phyloP scores from a whole-genome alignment of 37 sponge, comb jelly and placozoan species.

The Axinella damicornis region DNA sequence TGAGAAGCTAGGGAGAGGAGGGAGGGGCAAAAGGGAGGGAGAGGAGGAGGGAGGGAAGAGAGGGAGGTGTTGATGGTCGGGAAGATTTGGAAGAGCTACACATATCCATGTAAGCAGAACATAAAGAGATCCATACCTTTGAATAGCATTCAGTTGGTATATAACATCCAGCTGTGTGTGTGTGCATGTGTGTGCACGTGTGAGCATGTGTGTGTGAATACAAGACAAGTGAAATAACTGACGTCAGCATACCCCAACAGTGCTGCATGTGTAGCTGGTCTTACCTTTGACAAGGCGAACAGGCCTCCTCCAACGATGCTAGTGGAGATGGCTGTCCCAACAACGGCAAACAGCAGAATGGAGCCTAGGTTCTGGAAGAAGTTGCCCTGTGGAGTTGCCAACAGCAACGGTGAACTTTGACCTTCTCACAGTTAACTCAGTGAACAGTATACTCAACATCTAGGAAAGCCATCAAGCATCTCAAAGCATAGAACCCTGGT shows the following conservation, averaged over 20 bases:
- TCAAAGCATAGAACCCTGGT: too few species aligned
- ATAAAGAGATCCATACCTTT: slow-evolving; percentile 22
- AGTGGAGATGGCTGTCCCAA: slow-evolving; percentile 94
- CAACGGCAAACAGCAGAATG: slow-evolving; percentile 92
- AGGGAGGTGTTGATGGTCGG: too few species aligned
- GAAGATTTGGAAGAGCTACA: background rate
- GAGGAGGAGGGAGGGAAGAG: background rate
- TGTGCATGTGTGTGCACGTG: too few species aligned
- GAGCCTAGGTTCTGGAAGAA: slow-evolving; percentile 97
- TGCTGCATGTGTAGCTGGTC: too few species aligned
- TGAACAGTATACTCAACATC: too few species aligned
- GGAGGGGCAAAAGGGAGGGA: background rate
- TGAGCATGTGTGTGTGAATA: too few species aligned
- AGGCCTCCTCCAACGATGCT: slow-evolving; percentile 90
- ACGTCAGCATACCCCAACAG: too few species aligned
- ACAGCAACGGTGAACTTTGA: too few species aligned
- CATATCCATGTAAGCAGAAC: background rate
- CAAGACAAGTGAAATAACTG: too few species aligned
- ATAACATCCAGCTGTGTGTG: slow-evolving; percentile 42
- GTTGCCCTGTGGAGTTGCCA: slow-evolving; percentile 76
- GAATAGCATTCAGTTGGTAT: slow-evolving; percentile 21
- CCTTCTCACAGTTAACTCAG: too few species aligned
- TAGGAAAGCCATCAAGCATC: too few species aligned
- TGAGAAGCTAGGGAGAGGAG: slow-evolving; percentile 76
- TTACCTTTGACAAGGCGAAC: slow-evolving; percentile 48